A percentile compares a stretch with the other conserved stretches of the same genome.
phyloP scores from a whole-genome alignment of 2,888 invertebrate genomes.

The Epirrhoe alternata region DNA sequence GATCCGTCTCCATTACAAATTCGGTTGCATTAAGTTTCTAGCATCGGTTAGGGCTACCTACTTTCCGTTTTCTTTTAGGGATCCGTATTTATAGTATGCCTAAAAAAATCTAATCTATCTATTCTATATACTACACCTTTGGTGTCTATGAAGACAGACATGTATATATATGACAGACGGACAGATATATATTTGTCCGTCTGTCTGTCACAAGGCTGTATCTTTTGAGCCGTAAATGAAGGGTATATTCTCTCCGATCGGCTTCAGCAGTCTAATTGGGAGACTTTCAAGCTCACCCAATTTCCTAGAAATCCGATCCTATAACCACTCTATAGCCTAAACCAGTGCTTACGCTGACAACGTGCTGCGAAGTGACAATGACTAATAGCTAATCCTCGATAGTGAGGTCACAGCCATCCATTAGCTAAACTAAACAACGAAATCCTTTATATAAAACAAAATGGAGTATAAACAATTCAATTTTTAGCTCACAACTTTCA shows the following conservation, averaged over 20 bases:
- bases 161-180: too few species aligned
- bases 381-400: conserved; percentile 13
- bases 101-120: too few species aligned
- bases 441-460: conserved; percentile 1
- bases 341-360: not conserved
- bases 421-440: conserved; percentile 6
- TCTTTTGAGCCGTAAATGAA: not conserved
- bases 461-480: conserved; percentile 19
- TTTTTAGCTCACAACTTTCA: conserved; percentile 24
- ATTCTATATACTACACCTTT: too few species aligned
- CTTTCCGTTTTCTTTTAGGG: not conserved
- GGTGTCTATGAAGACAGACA: too few species aligned
- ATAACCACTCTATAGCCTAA: too few species aligned
- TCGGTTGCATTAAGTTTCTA: not conserved
- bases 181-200: too few species aligned
- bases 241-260: conserved; percentile 7
- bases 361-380: conserved; percentile 5
- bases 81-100: too few species aligned
- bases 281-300: not conserved
- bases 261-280: not conserved
- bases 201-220: too few species aligned
- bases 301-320: conserved; percentile 9
- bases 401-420: conserved; percentile 7
- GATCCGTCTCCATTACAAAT: not conserved
- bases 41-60: not conserved